Percentiles rank a stretch among this genome's conserved stretches.
Evolutionary conservation across 2,113 vertebrate genomes (phyloP).

Genomic region (Microcebus murinus): DNA sequence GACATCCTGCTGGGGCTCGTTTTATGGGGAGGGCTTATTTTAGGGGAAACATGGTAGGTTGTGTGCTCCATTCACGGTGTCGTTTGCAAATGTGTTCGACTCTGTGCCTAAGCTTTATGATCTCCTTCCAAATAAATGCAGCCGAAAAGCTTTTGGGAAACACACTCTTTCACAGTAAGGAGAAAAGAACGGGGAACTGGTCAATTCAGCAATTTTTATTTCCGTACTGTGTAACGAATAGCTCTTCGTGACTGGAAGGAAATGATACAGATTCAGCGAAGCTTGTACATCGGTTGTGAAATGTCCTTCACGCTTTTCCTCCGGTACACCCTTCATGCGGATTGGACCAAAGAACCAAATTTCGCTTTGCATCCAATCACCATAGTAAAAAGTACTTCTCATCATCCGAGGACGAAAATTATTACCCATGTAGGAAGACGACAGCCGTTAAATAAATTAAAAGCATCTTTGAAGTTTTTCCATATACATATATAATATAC

Average conservation of each 20-base stretch:
- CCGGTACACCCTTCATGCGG: background rate
- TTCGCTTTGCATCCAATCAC: background rate
- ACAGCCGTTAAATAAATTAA: conserved; percentile 94
- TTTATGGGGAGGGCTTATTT: no score
- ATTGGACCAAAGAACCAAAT: background rate
- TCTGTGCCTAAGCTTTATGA: background rate
- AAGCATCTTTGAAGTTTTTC: conserved; percentile 90
- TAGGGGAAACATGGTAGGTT: no score
- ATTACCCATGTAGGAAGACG: conserved; percentile 78
- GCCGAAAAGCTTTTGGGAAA: background rate
- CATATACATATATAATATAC: conserved; percentile 91
- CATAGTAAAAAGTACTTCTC: conserved; percentile 47
- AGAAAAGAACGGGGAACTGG: conserved; percentile 37
- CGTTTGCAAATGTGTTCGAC: background rate
- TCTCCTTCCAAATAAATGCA: background rate
- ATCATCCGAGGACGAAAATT: conserved; percentile 60
- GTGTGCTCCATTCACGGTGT: background rate
- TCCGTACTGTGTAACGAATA: conserved; percentile 80
- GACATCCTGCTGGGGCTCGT: no score
- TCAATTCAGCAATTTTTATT: conserved; percentile 86
- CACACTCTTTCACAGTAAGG: background rate
- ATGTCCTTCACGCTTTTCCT: conserved; percentile 51
- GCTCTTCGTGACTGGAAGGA: conserved; percentile 55
- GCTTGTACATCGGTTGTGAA: conserved; percentile 73
- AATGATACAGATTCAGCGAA: conserved; percentile 69